Evolutionary conservation across 2,113 vertebrate species (phyloP), one percentile per base, ranked within the genome.

Genomic region (Dipodomys ordii): DNA sequence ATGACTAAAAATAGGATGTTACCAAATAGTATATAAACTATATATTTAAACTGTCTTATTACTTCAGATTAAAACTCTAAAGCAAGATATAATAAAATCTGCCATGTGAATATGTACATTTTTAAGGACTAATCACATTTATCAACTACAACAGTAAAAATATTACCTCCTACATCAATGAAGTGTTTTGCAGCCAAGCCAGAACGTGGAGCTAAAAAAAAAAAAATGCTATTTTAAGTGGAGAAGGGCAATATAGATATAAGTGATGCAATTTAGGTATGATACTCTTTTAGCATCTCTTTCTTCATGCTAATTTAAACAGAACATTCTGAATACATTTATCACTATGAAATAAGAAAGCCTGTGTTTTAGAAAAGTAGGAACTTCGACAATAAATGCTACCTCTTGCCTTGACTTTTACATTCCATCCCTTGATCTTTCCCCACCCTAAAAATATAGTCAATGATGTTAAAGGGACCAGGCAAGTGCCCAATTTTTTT

Each of bases 81-180:
- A 11, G 7, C 20, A 84, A 78, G 71, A 81, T 19, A 94, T 30
- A 91, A 93, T 23, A 78, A 44, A 94, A 87, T 10, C 20, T 94
- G 30, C 18, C 35, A 81, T 23, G 64, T 96, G 22, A 95, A 88
- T 68, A 80, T 6, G 72, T 72, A 72, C 39, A 39, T 39, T 39
- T 39, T 39, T 39, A 39, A 39, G 39, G 39, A 39, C 39, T 39
- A 39, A 39, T 39, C n/a, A 39, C 39, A 96, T 82, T 78, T 78
- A 89, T 3, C 95, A 30, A 85, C 87, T 46, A 62, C 96, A 92
- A 32, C 90, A 39, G n/a, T 27, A 97, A 83, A 96, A 69, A 71
- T 53, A 95, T 99, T 98, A 99, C 99, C 99, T 88, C 99, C 99
- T 92, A 99, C 99, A 84, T 99, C 99, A 83, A 99, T 99, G 97